phyloP scores from a whole-genome alignment of 1,140 invertebrate species.

The Psilanteris sp. region DNA sequence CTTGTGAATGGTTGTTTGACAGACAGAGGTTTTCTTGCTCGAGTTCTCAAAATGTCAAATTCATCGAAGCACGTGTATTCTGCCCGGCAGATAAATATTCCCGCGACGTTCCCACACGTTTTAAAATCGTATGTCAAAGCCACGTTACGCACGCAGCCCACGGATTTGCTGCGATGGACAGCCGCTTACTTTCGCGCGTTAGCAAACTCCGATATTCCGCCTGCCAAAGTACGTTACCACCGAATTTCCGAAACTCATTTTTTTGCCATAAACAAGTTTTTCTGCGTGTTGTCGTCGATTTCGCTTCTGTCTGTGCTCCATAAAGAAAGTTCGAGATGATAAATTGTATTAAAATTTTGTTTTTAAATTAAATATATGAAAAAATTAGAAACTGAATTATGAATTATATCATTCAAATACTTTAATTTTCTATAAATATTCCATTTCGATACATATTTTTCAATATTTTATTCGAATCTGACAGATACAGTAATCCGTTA shows the following conservation, averaged over 20 bases:
- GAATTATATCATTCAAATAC: no score
- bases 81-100: conserved; percentile 85
- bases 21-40: conserved; percentile 22
- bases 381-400: no score
- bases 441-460: no score
- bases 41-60: conserved; percentile 65
- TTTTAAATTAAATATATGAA: conserved; percentile 1
- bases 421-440: no score
- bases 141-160: conserved; percentile 92
- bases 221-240: conserved; percentile 82
- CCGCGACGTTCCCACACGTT: conserved; percentile 89
- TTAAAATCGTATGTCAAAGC: conserved; percentile 93
- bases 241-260: conserved; percentile 23
- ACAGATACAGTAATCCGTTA: no score
- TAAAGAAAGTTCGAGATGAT: not conserved
- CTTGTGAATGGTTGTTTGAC: conserved; percentile 15
- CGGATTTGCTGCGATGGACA: conserved; percentile 91
- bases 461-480: no score
- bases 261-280: conserved; percentile 20
- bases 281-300: not conserved
- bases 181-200: conserved; percentile 88
- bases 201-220: conserved; percentile 82
- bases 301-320: not conserved
- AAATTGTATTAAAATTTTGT: not conserved
- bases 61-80: conserved; percentile 77